Conservation (phyloP, 2,797 vertebrate genomes). For the Girardinus metallicus region DNA sequence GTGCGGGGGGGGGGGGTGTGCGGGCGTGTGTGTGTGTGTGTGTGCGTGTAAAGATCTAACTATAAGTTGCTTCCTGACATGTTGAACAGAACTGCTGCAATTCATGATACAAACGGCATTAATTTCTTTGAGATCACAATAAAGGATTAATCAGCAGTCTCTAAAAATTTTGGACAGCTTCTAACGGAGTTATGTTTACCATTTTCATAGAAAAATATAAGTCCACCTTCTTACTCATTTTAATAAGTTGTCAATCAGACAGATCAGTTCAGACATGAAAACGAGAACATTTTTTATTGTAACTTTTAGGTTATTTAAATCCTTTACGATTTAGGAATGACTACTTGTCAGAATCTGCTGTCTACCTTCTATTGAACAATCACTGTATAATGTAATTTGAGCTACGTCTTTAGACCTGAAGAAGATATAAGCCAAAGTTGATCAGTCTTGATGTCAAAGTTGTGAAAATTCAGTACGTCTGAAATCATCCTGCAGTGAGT, state of each 20-base stretch:
- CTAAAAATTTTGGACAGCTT: neutral
- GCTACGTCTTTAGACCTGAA: neutral
- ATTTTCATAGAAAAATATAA: neutral
- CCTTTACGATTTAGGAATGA: neutral
- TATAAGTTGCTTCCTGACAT: neutral
- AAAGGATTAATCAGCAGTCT: neutral
- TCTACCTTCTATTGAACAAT: neutral
- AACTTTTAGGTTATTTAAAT: neutral
- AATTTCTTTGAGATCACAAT: neutral
- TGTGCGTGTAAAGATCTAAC: neutral
- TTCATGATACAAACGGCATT: neutral
- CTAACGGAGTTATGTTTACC: neutral
- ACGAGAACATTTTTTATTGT: neutral
- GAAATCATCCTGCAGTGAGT: neutral
- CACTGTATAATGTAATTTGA: neutral
- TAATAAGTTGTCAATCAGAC: neutral
- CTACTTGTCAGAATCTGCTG: neutral
- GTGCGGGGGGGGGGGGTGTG: too few species aligned
- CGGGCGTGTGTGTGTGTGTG: too few species aligned
- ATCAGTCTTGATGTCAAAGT: neutral
- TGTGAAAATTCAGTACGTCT: neutral
- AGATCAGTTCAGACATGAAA: neutral
- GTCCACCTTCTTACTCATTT: neutral
- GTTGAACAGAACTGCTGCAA: neutral
- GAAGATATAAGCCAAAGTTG: neutral